These are phyloP conservation scores for Caenorhabditis parvicauda DNA, from an alignment of 2,888 invertebrate genomes.

Conservation along the genomic window DNA sequence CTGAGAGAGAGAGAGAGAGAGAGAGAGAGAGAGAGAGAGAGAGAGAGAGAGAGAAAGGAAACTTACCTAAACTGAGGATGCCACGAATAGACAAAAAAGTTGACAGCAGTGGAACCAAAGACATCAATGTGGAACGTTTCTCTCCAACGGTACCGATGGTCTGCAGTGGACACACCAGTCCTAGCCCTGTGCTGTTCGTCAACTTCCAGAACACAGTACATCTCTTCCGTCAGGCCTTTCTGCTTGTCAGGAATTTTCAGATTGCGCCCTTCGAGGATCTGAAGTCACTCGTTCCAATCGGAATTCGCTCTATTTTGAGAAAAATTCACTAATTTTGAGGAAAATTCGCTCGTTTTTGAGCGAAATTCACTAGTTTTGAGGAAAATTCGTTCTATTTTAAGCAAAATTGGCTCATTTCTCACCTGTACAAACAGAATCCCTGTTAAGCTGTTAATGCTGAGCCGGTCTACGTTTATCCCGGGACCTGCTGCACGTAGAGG, in stretches of 20 bases:
- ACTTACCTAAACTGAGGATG: constrained; percentile 96
- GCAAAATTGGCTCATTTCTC: constrained; percentile 26
- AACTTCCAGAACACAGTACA: constrained; percentile 90
- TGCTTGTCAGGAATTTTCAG: constrained; percentile 62
- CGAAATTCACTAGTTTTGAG: no score
- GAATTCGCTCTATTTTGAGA: neutral
- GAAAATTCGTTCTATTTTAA: no score
- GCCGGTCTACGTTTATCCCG: constrained; percentile 60
- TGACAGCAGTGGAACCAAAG: constrained; percentile 87
- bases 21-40: no score
- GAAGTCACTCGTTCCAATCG: constrained; percentile 47
- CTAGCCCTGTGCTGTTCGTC: constrained; percentile 58
- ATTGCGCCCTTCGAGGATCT: constrained; percentile 66
- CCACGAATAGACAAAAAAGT: constrained; percentile 96
- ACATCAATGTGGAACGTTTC: constrained; percentile 96
- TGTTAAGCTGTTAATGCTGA: constrained; percentile 49
- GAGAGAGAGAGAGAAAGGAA: no score
- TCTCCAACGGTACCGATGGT: constrained; percentile 76
- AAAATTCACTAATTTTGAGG: neutral
- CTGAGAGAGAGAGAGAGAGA: no score
- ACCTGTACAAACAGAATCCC: constrained; percentile 56
- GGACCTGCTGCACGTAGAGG: constrained; percentile 60
- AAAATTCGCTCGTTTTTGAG: no score
- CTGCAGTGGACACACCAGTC: constrained; percentile 59
- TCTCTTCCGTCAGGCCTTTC: constrained; percentile 69